phyloP scores from a whole-genome alignment of 2,888 invertebrate genomes.

The Oscheius sp. region DNA sequence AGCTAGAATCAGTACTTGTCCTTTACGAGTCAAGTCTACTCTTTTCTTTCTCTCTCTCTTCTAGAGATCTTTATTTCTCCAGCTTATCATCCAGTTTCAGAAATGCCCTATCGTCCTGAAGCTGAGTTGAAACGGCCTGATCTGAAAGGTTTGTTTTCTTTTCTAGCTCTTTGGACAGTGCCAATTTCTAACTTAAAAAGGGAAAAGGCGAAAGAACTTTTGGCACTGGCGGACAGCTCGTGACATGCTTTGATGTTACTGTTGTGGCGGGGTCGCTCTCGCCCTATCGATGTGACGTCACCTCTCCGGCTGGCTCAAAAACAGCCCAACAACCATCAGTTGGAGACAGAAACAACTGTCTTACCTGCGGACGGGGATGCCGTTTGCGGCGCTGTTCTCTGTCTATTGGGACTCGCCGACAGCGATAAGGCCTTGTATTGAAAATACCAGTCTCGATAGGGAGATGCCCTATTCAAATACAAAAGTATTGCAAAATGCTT shows the following conservation, averaged over 20 bases:
- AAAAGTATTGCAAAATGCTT: neutral
- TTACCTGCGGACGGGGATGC: no score
- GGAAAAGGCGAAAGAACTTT: constrained; percentile 7
- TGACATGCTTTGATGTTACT: constrained; percentile 36
- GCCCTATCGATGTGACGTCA: constrained; percentile 33
- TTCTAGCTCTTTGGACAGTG: neutral
- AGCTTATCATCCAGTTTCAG: constrained; percentile 4
- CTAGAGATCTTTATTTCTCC: constrained; percentile 3
- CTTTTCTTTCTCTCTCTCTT: neutral
- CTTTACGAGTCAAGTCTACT: constrained; percentile 2
- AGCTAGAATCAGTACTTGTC: no score
- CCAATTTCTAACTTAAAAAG: neutral
- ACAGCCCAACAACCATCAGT: constrained; percentile 12
- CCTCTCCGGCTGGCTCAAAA: constrained; percentile 22
- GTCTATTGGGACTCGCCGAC: no score
- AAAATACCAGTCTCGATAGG: neutral
- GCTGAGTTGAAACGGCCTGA: constrained; percentile 61
- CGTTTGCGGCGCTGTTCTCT: no score
- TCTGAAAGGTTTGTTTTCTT: constrained; percentile 47
- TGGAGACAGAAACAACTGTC: neutral
- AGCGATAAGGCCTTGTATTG: no score
- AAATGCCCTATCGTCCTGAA: constrained; percentile 63
- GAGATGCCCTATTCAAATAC: neutral
- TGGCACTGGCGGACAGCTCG: constrained; percentile 2
- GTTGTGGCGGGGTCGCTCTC: constrained; percentile 32